Conservation (phyloP, 2,113 vertebrate genomes). For the Sinosuthora webbiana region DNA sequence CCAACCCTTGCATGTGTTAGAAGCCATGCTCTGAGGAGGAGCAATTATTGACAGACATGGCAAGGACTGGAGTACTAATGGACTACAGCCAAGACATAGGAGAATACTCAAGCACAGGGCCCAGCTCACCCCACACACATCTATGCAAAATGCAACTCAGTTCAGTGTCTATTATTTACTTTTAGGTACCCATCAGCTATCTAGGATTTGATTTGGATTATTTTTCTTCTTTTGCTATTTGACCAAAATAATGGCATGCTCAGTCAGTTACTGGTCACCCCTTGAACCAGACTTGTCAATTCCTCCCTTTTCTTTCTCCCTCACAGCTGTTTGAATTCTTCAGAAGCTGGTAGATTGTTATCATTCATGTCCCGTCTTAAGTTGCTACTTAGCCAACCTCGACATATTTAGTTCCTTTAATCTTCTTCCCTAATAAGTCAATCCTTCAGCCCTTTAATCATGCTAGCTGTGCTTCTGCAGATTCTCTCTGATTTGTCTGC, state of each 20-base stretch:
- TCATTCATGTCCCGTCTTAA: conserved; percentile 62
- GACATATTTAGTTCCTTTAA: conserved; percentile 68
- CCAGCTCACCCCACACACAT: neutral
- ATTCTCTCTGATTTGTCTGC: conserved; percentile 48
- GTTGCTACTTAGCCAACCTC: conserved; percentile 59
- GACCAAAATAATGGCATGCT: neutral
- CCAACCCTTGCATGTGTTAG: neutral
- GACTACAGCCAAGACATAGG: neutral
- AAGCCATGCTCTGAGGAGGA: neutral
- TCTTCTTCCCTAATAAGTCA: conserved; percentile 60
- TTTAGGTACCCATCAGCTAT: neutral
- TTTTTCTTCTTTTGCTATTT: neutral
- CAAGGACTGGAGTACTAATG: neutral
- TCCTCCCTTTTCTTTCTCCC: neutral
- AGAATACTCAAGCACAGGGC: neutral
- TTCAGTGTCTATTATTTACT: neutral
- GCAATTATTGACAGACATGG: neutral
- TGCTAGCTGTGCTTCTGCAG: conserved; percentile 32
- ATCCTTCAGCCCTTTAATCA: conserved; percentile 64
- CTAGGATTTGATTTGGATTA: neutral
- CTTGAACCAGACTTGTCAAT: conserved; percentile 9
- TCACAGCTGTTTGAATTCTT: conserved; percentile 30
- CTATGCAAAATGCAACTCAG: neutral
- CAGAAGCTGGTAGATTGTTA: conserved; percentile 58
- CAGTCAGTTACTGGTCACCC: neutral